Percentiles rank a stretch among this genome's conserved stretches.
Conservation (phyloP, 2,797 vertebrate genomes). For the Lerista edwardsae region DNA sequence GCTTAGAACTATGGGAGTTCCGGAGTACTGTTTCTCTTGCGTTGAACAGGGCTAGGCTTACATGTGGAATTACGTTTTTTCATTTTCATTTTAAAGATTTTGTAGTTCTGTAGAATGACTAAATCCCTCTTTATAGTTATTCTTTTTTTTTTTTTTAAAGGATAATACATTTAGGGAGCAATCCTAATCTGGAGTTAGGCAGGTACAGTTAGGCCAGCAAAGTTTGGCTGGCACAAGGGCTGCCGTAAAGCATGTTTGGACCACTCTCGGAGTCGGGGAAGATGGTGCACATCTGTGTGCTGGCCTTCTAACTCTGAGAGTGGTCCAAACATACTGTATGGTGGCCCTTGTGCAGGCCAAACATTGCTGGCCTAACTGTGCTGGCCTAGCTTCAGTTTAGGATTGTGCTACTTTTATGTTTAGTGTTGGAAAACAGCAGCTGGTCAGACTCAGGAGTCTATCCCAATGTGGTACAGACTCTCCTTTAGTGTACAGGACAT, state of each 20-base stretch:
- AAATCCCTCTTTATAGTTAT: not conserved
- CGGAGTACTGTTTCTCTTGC: not conserved
- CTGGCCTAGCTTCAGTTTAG: no score
- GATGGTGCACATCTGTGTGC: no score
- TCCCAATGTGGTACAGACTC: slow-evolving; percentile 49
- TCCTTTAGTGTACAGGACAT: slow-evolving; percentile 51
- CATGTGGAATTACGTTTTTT: not conserved
- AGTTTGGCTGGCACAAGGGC: no score
- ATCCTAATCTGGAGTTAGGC: no score
- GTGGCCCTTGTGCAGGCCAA: no score
- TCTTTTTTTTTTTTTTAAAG: not conserved
- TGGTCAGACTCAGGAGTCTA: not conserved
- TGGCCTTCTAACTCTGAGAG: no score
- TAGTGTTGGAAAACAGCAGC: not conserved
- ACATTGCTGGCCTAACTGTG: no score
- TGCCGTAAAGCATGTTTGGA: no score
- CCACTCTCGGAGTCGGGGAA: no score
- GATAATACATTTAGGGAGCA: no score
- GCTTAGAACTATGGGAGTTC: not conserved
- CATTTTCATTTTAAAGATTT: not conserved
- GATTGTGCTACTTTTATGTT: not conserved
- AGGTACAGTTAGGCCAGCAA: no score
- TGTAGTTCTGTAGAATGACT: not conserved
- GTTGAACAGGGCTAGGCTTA: not conserved
- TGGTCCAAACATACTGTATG: no score